Evolutionary conservation across 2,113 vertebrate genomes (phyloP).

Genomic region (Arenaria interpres): DNA sequence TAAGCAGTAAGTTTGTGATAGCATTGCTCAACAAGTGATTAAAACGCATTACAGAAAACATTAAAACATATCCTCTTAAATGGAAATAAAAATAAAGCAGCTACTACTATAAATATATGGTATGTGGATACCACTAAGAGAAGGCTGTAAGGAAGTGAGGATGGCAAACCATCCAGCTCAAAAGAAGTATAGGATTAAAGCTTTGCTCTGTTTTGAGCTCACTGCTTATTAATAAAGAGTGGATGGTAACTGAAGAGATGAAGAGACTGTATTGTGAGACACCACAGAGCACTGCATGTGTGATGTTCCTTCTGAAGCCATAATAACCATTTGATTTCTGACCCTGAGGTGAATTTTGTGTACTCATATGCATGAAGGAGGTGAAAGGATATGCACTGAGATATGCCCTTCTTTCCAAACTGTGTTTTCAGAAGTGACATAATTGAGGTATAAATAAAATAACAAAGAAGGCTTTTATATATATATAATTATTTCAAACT

Average conservation of each 20-base stretch:
- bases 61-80: not conserved
- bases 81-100: slow-evolving; percentile 5
- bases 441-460: slow-evolving; percentile 67
- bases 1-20: not conserved
- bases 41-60: not conserved
- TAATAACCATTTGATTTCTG: slow-evolving; percentile 73
- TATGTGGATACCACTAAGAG: not conserved
- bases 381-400: slow-evolving; percentile 63
- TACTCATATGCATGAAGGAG: slow-evolving; percentile 66
- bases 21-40: slow-evolving; percentile 13
- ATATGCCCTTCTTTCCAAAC: slow-evolving; percentile 53
- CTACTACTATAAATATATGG: not conserved
- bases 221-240: slow-evolving; percentile 62
- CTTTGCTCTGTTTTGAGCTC: slow-evolving; percentile 60
- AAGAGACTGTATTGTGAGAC: slow-evolving; percentile 62
- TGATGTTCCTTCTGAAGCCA: slow-evolving; percentile 67
- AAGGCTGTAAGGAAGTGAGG: not conserved
- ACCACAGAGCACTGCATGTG: slow-evolving; percentile 62
- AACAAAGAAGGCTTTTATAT: slow-evolving; percentile 37
- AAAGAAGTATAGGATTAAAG: slow-evolving; percentile 52
- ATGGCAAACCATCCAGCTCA: not conserved
- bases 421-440: slow-evolving; percentile 49
- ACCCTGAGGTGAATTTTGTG: slow-evolving; percentile 70
- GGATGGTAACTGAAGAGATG: slow-evolving; percentile 64
- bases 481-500: slow-evolving; percentile 33